Percentiles rank a stretch among this genome's conserved stretches.
Conservation (phyloP, 2,888 invertebrate genomes). For the Luffia ferchaultella region DNA sequence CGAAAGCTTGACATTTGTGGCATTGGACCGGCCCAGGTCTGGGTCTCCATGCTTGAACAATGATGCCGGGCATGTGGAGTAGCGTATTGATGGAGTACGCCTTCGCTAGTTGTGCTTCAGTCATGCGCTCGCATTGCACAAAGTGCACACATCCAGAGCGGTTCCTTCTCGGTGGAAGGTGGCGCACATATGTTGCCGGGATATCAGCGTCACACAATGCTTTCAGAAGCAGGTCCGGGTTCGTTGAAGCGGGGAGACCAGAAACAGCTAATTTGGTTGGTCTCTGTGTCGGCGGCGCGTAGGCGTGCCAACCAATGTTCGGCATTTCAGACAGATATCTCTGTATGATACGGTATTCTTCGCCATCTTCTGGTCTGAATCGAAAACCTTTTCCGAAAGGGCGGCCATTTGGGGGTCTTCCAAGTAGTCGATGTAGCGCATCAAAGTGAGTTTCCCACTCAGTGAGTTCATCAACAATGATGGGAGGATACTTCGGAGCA, state of each 20-base stretch:
- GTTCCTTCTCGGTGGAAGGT: background rate
- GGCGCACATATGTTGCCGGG: background rate
- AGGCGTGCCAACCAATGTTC: background rate
- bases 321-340: background rate
- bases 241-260: background rate
- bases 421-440: no score
- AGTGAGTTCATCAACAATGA: no score
- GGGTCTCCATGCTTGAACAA: background rate
- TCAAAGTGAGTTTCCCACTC: no score
- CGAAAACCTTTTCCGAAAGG: no score
- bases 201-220: background rate
- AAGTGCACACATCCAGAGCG: background rate
- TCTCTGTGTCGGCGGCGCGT: background rate
- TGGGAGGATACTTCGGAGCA: no score
- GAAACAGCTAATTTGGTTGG: background rate
- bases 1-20: background rate
- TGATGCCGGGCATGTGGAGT: background rate
- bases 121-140: background rate
- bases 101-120: background rate
- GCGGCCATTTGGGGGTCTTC: no score
- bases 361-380: background rate
- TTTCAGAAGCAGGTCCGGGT: background rate
- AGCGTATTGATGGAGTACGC: background rate
- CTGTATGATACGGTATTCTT: background rate
- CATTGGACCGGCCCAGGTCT: no score